Conservation (phyloP, 2,888 invertebrate genomes). For the Pyrocoelia pectoralis region DNA sequence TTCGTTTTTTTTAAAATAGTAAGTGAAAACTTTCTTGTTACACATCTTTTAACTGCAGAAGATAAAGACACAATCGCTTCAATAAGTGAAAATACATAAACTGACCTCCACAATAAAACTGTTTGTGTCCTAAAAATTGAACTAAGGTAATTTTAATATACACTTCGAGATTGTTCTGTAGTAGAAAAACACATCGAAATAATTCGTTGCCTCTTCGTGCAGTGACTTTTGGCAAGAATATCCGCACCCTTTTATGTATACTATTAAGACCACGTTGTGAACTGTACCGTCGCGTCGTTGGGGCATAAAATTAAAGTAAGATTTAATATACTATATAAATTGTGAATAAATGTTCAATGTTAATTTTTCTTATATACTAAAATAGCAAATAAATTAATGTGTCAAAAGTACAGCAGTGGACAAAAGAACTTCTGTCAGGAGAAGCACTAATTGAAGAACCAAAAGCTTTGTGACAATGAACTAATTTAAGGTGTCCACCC, state of each 20-base stretch:
- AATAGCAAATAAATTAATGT: background rate
- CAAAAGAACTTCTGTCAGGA: background rate
- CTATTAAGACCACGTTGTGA: background rate
- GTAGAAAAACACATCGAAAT: background rate
- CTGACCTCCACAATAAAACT: background rate
- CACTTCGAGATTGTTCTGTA: background rate
- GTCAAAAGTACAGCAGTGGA: background rate
- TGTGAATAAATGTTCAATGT: background rate
- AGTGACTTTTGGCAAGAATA: conserved; percentile 5
- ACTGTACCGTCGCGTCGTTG: background rate
- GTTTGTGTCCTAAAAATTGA: too few species aligned
- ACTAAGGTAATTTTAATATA: too few species aligned
- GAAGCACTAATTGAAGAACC: conserved; percentile 25
- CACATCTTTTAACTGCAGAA: background rate
- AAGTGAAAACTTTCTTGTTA: background rate
- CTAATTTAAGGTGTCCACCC: conserved; percentile 34
- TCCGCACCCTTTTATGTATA: background rate
- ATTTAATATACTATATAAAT: background rate
- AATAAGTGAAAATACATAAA: too few species aligned
- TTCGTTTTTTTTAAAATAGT: background rate
- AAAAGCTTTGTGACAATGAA: conserved; percentile 40
- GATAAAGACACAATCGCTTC: background rate
- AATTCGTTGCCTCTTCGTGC: background rate
- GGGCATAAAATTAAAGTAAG: background rate
- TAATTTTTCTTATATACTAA: background rate